phyloP scores from a whole-genome alignment of 2,113 vertebrate species.

The Archilochus colubris region DNA sequence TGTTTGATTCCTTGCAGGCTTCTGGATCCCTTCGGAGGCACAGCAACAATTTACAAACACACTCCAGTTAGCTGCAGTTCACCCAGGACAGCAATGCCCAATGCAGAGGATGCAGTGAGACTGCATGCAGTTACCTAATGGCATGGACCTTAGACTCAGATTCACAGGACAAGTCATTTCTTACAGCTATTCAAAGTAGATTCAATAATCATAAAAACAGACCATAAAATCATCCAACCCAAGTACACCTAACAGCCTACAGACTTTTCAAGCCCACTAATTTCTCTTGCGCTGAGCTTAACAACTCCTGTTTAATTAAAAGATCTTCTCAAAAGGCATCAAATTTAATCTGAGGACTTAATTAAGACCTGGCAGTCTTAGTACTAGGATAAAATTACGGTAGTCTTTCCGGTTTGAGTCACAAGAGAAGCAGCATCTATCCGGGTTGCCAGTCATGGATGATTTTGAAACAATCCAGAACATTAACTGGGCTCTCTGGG shows the following conservation, averaged over 20 bases:
- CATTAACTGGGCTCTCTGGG: neutral
- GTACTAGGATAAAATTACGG: neutral
- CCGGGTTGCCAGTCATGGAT: neutral
- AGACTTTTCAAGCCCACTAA: neutral
- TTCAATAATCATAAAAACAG: neutral
- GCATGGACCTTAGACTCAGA: neutral
- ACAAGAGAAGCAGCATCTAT: neutral
- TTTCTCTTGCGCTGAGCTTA: neutral
- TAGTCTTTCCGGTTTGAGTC: neutral
- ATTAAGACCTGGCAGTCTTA: neutral
- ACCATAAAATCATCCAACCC: neutral
- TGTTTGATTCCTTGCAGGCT: neutral
- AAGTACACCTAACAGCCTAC: neutral
- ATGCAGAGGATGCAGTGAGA: neutral
- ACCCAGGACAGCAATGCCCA: neutral
- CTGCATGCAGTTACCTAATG: rapidly evolving
- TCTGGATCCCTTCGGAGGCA: neutral
- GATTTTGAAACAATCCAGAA: neutral
- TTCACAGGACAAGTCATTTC: neutral
- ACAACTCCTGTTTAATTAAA: neutral
- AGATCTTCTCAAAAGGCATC: neutral
- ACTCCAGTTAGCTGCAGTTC: neutral
- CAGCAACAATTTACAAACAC: neutral
- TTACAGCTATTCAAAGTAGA: neutral
- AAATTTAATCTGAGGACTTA: neutral